Evolutionary conservation across 2,797 vertebrate genomes (phyloP), one percentile per base, ranked within the genome.

Genomic region (Coranthus polyacanthus): DNA sequence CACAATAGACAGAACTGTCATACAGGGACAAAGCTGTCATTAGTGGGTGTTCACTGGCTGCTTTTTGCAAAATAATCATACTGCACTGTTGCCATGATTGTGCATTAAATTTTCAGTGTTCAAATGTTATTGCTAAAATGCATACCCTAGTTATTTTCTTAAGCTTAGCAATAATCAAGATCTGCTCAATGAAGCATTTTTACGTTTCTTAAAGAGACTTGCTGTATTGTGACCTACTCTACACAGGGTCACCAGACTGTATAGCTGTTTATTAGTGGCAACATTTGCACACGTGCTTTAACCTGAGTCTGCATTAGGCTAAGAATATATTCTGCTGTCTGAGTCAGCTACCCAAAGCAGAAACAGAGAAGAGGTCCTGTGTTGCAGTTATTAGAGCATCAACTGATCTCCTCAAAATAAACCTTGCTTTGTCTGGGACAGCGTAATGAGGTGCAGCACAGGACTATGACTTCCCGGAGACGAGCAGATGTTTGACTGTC

Each of bases 281-380:
- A 67, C 64, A 72, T 68, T 68, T 68, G 45, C 61, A 59, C 41
- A 17, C 15, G 20, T 50, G 54, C 59, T 71, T 82, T 59, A 63
- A 60, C 74, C 53, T 78, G 65, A 63, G 67, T 72, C 47, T 75
- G 57, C 34, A 45, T 2, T 6, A 32, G 52, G 68, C 78, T 67
- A 83, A 85, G 72, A 86, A 90, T 88, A 87, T 51, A 66, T 70
- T 2, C 29, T 8, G 21, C 46, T 37, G 49, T 72, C 72, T 87
- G 83, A 85, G 79, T 86, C 81, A 85, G 62, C 63, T 39, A 38
- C 51, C 52, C 43, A 73, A 61, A 88, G 62, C 67, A 76, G 68
- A 60, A 71, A 72, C 50, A 72, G 72, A 73, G 58, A 58, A 70
- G 62, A 32, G 66, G 29, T 24, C 29, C 18, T 34, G 64, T 81